Conservation (phyloP, 2,797 vertebrate genomes). For the Glyptemys insculpta region DNA sequence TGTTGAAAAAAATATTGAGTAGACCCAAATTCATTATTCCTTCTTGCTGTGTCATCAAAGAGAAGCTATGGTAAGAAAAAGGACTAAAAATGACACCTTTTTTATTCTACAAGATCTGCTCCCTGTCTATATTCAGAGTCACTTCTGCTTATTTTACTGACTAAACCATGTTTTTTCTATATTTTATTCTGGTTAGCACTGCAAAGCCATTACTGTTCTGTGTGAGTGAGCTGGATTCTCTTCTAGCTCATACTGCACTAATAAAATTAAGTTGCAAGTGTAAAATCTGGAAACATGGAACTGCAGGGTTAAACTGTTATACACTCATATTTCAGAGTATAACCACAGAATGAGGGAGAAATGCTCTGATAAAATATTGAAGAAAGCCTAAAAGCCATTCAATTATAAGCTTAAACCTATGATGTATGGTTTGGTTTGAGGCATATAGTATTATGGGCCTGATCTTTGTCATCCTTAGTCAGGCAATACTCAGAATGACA, state of each 20-base stretch:
- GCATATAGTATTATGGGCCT: neutral
- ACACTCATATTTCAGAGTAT: neutral
- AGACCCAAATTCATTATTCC: neutral
- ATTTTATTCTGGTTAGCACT: neutral
- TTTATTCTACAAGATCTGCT: neutral
- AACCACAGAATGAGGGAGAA: neutral
- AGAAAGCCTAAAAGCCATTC: constrained; percentile 18
- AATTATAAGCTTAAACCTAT: neutral
- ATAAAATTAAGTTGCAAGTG: neutral
- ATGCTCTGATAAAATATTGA: neutral
- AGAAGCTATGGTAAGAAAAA: neutral
- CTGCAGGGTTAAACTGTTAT: neutral
- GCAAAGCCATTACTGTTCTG: neutral
- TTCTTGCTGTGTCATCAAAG: neutral
- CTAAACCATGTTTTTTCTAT: rapidly evolving
- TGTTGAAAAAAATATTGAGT: neutral
- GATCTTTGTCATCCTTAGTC: neutral
- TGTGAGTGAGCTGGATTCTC: neutral
- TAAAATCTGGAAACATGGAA: constrained; percentile 4
- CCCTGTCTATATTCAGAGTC: neutral
- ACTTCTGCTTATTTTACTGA: neutral
- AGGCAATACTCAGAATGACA: constrained; percentile 2
- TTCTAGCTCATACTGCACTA: neutral
- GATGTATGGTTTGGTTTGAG: constrained; percentile 15
- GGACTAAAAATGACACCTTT: neutral